phyloP scores from a whole-genome alignment of 2,888 invertebrate genomes.

The Stenotaenia linearis region DNA sequence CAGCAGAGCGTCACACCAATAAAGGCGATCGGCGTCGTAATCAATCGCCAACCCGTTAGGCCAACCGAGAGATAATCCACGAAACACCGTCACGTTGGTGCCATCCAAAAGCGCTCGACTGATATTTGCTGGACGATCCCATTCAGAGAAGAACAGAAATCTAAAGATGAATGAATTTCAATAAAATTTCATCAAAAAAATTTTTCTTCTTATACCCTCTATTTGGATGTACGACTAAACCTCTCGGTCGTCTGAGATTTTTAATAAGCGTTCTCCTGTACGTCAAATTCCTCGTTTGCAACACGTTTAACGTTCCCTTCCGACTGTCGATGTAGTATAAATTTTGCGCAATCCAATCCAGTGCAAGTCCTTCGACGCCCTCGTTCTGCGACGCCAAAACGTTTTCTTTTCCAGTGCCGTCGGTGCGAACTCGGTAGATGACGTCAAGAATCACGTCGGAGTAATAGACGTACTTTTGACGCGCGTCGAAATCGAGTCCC shows the following conservation, averaged over 20 bases:
- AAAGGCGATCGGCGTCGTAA: conserved; percentile 75
- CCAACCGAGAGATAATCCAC: conserved; percentile 89
- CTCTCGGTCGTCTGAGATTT: conserved; percentile 84
- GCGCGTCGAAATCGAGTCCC: conserved; percentile 87
- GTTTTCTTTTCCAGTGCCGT: conserved; percentile 65
- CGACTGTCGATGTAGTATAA: conserved; percentile 92
- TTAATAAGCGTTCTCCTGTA: conserved; percentile 75
- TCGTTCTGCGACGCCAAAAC: conserved; percentile 93
- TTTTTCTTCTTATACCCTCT: conserved; percentile 60
- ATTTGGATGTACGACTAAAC: conserved; percentile 94
- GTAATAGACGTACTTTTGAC: conserved; percentile 88
- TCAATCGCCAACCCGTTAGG: conserved; percentile 95
- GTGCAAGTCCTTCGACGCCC: conserved; percentile 90
- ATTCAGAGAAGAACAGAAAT: conserved; percentile 89
- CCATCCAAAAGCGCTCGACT: conserved; percentile 89
- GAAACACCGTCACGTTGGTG: conserved; percentile 74
- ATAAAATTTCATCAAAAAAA: no score
- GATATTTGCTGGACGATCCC: conserved; percentile 94
- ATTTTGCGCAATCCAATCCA: conserved; percentile 94
- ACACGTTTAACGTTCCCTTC: conserved; percentile 86
- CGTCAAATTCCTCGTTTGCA: conserved; percentile 79
- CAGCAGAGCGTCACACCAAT: conserved; percentile 94
- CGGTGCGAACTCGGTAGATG: conserved; percentile 60
- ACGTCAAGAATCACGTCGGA: conserved; percentile 95
- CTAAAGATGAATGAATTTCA: conserved; percentile 42